Conservation (phyloP, 1,140 invertebrate species). For the Drosophila tani region DNA sequence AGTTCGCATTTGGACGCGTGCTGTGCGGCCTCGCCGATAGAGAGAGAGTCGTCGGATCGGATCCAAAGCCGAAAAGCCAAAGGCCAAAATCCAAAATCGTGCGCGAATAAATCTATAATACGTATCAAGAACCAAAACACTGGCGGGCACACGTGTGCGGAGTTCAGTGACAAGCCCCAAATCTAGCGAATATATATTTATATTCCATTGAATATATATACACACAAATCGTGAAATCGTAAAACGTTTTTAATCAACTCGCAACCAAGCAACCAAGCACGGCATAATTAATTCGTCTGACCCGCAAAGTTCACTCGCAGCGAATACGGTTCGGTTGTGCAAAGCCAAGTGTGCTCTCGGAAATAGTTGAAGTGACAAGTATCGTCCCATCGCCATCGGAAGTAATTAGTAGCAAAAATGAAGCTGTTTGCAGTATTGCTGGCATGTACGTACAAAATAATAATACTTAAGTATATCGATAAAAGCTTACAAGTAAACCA, state of each 20-base stretch:
- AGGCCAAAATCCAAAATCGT: slow-evolving; percentile 35
- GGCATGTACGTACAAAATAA: slow-evolving; percentile 59
- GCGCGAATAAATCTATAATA: slow-evolving; percentile 53
- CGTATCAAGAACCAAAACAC: slow-evolving; percentile 32
- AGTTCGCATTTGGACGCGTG: slow-evolving; percentile 81
- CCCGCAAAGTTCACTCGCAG: slow-evolving; percentile 63
- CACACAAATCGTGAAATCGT: slow-evolving; percentile 59
- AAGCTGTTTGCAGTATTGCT: slow-evolving; percentile 79
- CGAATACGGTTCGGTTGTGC: slow-evolving; percentile 54
- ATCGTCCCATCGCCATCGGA: slow-evolving; percentile 17
- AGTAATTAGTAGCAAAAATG: slow-evolving; percentile 59
- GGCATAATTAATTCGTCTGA: slow-evolving; percentile 67
- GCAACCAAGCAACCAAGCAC: slow-evolving; percentile 37
- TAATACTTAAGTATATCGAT: neutral
- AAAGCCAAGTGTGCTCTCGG: slow-evolving; percentile 46
- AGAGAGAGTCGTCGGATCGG: slow-evolving; percentile 46
- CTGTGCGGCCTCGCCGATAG: slow-evolving; percentile 70
- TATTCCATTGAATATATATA: slow-evolving; percentile 38
- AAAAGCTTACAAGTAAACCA: neutral
- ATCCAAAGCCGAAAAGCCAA: neutral
- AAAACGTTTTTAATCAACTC: slow-evolving; percentile 60
- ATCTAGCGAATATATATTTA: slow-evolving; percentile 30
- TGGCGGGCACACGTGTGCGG: slow-evolving; percentile 63
- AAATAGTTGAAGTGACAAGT: slow-evolving; percentile 33
- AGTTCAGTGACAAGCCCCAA: slow-evolving; percentile 72